Evolutionary conservation across 2,113 vertebrate genomes (phyloP), one percentile per base, ranked within the genome.

Genomic region (Hepsetus odoe): DNA sequence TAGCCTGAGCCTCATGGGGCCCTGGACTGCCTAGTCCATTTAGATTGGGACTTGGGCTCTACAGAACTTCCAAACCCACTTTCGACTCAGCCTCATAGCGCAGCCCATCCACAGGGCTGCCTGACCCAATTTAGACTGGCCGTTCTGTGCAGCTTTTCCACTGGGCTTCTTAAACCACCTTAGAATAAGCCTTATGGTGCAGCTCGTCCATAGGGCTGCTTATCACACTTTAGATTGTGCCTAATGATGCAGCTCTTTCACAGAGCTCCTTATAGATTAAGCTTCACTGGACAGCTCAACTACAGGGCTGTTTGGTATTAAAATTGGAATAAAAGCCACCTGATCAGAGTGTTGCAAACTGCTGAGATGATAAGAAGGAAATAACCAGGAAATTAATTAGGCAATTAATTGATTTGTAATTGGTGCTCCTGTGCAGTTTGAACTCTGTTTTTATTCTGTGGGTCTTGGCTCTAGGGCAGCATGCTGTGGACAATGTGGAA

Each of bases 391-490:
- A 30, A 59, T 59, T 59, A 59, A 59, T 59, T 59, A 59, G 56
- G 26, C 28, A 24, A 24, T 58, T 28, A 64, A 49, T 24, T 74
- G 58, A 62, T 62, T 74, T 49, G 72, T 72, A 14, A 24, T 7
- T 72, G 38, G 40, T 33, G 58, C 18, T 18, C 33, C 59, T 16
- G 42, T 16, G 8, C 40, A 49, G 72, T 74, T 30, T 59, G 58
- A 59, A 59, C 26, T 14, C 56, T 35, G 22, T 14, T 74, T 44
- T 51, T 64, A 24, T 42, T 10, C 9, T 4, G 56, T 30, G 26
- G 0, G 3, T 24, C 62, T 24, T 49, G 56, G 26, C 58, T 62
- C 30, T 26, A 62, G 71, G 38, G 55, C 38, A 73, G 26, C 28
- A 59, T 42, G 35, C 14, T 38, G 16, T 42, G 35, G 71, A 24